Base-by-base conservation (phyloP, 2,797 vertebrate species). In the Propithecus perrieri region DNA sequence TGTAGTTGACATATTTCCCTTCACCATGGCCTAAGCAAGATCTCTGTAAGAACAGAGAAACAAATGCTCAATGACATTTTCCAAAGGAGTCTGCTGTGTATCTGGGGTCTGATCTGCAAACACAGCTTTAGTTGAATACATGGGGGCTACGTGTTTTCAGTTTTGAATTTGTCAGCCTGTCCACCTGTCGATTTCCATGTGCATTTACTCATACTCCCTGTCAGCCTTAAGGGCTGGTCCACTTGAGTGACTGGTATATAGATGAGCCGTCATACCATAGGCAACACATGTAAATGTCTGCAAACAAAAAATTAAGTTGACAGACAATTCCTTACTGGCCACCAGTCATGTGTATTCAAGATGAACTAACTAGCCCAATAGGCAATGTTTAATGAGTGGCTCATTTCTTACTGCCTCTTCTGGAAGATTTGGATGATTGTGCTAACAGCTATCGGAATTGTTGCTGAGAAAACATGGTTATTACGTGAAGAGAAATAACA, bases 11-110 rank as follows among this genome's bases (percentile, higher is more conserved):
- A 63, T 87, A 81, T 80, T 78, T 96, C 33, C 69, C 85, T 55
- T 96, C 28, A 43, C n/a, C 50, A 53, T 43, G 53, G 55, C n/a
- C 88, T 94, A 71, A 91, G 20, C 13, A 61, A 78, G 91, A 91
- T 81, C 86, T 93, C 74, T 69, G 43, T 81, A 48, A 90, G 86
- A 91, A 92, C 4, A 22, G 24, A 88, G 95, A 92, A 95, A 75
- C 24, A 94, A 90, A 94, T 81, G 75, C 26, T 79, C 95, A 90
- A 38, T 59, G 48, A 48, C 92, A 92, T 89, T 97, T 96, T 79
- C 79, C 71, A 83, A 94, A 92, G 50, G 75, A 91, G 33, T 69
- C 74, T 83, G 53, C 74, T 48, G 22, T 81, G n/a, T 59, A n/a
- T 83, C 43, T 76, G 41, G n/a, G 69, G 7, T 81, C 76, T 94